Base-by-base conservation (phyloP, 2,113 vertebrate species). In the Taxidea taxus region DNA sequence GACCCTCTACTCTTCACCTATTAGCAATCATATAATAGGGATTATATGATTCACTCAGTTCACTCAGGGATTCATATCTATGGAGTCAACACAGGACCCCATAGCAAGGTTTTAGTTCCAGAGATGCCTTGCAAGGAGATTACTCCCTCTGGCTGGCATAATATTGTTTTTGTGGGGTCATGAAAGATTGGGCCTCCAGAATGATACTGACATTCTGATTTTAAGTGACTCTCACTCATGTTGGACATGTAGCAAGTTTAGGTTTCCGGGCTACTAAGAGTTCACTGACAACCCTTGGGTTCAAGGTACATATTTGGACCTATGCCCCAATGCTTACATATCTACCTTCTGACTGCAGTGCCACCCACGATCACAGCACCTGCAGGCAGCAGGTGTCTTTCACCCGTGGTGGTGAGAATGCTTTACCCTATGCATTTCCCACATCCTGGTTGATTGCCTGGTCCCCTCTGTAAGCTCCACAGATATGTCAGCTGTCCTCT, bases 231-330 rank as follows among this genome's bases (percentile, higher is more conserved):
- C 60, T 84, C 81, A 47, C 20, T 12, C 27, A 60, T 18, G 9
- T 84, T 47, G 93, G 44, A 81, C 51, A 56, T 31, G 74, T 3
- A 78, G 29, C 56, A 93, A 88, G 78, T 27, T 42, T 20, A 72
- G 70, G 4, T 56, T 9, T 87, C 86, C 8, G 11, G 16, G 14
- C 47, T 87, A 29, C 42, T 39, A 31, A 77, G 47, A 72, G n/a
- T 14, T 80, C 60, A 49, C 14, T 68, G 47, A 11, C 75, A 80
- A 10, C 20, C 4, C 44, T 37, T 56, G 75, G 31, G 1, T 80
- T 77, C 75, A 54, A 66, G 42, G 14, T 39, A 18, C 39, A 20
- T 42, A 13, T 20, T 72, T 51, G 80, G n/a, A 47, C 29, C 39
- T 4, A 3, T 13, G 13, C 31, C 39, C 56, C 9, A 1, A 93